A percentile compares a stretch with the other conserved stretches of the same genome.
Evolutionary conservation across 1,140 invertebrate species (phyloP).

Genomic region (Zaprionus inermis): DNA sequence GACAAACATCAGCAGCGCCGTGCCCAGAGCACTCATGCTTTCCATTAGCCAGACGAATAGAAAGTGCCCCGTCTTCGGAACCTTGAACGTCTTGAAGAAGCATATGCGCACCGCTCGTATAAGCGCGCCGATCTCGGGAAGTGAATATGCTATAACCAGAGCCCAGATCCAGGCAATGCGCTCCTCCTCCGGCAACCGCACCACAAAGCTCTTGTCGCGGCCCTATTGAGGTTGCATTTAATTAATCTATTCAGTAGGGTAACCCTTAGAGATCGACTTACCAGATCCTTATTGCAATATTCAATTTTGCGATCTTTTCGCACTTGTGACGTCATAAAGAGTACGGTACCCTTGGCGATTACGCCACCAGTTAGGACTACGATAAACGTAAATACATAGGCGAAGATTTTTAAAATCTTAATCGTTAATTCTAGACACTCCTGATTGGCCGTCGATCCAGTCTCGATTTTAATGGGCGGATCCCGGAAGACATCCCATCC

Average conservation of each 20-base stretch:
- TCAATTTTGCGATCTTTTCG: slow-evolving; percentile 89
- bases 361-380: slow-evolving; percentile 93
- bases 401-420: slow-evolving; percentile 93
- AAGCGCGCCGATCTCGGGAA: slow-evolving; percentile 94
- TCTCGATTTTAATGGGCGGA: slow-evolving; percentile 93
- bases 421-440: slow-evolving; percentile 93
- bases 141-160: slow-evolving; percentile 92
- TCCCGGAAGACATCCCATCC: slow-evolving; percentile 98
- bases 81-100: slow-evolving; percentile 93
- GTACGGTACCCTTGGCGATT: slow-evolving; percentile 92
- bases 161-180: slow-evolving; percentile 97
- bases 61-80: slow-evolving; percentile 78
- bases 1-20: slow-evolving; percentile 93
- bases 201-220: slow-evolving; percentile 92
- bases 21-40: slow-evolving; percentile 93
- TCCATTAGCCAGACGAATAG: slow-evolving; percentile 90
- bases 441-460: slow-evolving; percentile 94
- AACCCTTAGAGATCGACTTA: slow-evolving; percentile 81
- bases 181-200: slow-evolving; percentile 91
- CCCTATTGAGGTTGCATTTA: slow-evolving; percentile 85
- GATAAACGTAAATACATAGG: slow-evolving; percentile 93
- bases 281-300: slow-evolving; percentile 93
- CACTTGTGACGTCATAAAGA: slow-evolving; percentile 96
- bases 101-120: slow-evolving; percentile 94
- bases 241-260: not conserved